Evolutionary conservation across 1,140 invertebrate genomes (phyloP).

Genomic region (Varroa destructor): DNA sequence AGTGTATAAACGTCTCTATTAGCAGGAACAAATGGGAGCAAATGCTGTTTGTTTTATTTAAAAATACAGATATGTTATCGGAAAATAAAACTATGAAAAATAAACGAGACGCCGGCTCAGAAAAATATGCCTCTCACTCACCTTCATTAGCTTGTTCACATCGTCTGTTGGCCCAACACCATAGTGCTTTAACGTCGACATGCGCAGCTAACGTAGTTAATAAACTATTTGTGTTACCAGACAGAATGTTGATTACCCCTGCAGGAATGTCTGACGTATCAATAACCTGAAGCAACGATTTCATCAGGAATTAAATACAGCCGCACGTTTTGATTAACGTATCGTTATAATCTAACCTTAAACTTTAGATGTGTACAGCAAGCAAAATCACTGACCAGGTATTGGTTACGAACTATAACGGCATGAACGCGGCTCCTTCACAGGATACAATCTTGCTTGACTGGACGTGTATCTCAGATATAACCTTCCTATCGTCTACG

Average conservation of each 20-base stretch:
- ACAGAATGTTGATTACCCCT: constrained; percentile 7
- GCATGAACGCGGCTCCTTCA: no score
- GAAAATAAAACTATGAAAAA: no score
- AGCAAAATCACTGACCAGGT: no score
- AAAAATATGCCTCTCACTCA: neutral
- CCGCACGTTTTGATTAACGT: neutral
- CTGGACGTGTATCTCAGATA: no score
- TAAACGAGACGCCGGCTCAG: no score
- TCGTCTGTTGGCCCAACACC: constrained; percentile 4
- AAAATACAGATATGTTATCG: no score
- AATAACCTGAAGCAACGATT: neutral
- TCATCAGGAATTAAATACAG: neutral
- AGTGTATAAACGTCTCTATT: neutral
- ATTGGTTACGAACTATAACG: no score
- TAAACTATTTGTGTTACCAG: neutral
- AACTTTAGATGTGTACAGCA: no score
- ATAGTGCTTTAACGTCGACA: neutral
- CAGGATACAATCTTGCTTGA: no score
- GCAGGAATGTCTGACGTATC: neutral
- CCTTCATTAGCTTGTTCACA: neutral
- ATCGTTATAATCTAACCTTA: neutral
- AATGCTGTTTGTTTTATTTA: no score
- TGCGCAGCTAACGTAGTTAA: constrained; percentile 1
- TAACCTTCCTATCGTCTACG: no score
- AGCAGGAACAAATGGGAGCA: no score